Base-by-base conservation (phyloP, 2,113 vertebrate species). In the Nibea albiflora region DNA sequence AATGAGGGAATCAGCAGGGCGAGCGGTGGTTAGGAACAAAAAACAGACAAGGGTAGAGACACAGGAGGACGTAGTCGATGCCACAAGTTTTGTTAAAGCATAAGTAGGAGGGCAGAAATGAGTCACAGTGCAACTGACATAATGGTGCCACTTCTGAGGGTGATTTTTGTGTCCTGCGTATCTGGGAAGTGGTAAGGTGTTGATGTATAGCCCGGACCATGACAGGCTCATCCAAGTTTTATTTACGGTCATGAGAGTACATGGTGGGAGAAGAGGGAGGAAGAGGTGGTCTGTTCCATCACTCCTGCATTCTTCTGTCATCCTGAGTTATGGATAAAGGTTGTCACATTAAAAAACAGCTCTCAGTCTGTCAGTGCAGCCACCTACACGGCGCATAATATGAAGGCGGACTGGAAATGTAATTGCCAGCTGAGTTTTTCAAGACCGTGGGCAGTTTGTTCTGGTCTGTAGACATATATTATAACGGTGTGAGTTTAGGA, bases 321-420 rank as follows among this genome's bases (percentile, higher is more conserved):
- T 24, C 9, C n/a, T 73, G 19, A 85, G 52, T 74, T 70, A 86
- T 76, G 52, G 67, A 76, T 60, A 46, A 73, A 70, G 63, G 70
- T 39, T 68, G 60, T 74, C 57, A 26, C 72, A 73, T 83, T 65
- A 70, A 16, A 80, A 68, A 72, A 50, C 57, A 56, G 46, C 50
- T 53, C 8, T 44, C n/a, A 2, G 56, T 60, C 24, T 60, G 50
- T 49, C 14, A 11, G 71, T 46, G 14, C 31, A 74, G 50, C 74
- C 68, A n/a, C 60, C 58, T 60, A 75, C 67, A 69, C 50, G 22
- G 14, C 24, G 3, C 26, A 54, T 57, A 31, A 62, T 16, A 24
- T 16, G 42, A 22, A 20, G 53, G 53, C 15, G 62, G 50, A 24
- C 10, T 22, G 20, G 19, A 39, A 49, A 53, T 17, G 35, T 42